Conservation (phyloP, 2,888 invertebrate genomes). For the Melanostoma scalare region DNA sequence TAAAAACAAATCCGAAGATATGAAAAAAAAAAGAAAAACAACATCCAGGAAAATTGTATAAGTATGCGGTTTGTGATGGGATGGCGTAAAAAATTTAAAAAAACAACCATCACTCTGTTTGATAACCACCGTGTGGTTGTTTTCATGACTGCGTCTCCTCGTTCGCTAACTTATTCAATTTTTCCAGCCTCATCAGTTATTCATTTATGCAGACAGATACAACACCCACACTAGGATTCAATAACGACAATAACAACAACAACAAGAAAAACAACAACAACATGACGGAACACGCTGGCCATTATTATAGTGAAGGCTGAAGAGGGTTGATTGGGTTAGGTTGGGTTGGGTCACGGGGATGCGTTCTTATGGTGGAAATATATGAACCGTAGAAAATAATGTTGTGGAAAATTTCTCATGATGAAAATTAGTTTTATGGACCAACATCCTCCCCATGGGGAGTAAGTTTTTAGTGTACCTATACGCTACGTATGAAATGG, state of each 20-base stretch:
- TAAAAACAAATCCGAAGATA: constrained; percentile 5
- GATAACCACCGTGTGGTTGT: constrained; percentile 38
- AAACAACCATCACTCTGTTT: background rate
- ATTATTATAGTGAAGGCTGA: constrained; percentile 30
- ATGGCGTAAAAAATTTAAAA: constrained; percentile 28
- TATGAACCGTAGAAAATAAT: constrained; percentile 66
- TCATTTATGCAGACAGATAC: constrained; percentile 68
- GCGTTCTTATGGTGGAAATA: constrained; percentile 50
- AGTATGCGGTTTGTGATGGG: constrained; percentile 48
- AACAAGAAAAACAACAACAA: constrained; percentile 12
- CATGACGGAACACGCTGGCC: constrained; percentile 36
- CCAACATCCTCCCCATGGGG: constrained; percentile 9
- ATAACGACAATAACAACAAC: background rate
- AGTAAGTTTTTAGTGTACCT: background rate
- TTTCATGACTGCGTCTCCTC: constrained; percentile 55
- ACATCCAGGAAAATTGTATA: no score
- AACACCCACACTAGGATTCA: constrained; percentile 9
- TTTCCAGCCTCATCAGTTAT: constrained; percentile 69
- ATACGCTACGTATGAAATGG: background rate
- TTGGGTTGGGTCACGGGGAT: constrained; percentile 35
- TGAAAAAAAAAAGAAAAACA: background rate
- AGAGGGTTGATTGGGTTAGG: constrained; percentile 13
- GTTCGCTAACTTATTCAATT: constrained; percentile 64
- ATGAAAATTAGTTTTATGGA: constrained; percentile 69
- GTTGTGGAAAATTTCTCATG: constrained; percentile 70